Evolutionary conservation across 1,140 invertebrate genomes (phyloP), one percentile per base, ranked within the genome.

Genomic region (Bombyx mandarina): DNA sequence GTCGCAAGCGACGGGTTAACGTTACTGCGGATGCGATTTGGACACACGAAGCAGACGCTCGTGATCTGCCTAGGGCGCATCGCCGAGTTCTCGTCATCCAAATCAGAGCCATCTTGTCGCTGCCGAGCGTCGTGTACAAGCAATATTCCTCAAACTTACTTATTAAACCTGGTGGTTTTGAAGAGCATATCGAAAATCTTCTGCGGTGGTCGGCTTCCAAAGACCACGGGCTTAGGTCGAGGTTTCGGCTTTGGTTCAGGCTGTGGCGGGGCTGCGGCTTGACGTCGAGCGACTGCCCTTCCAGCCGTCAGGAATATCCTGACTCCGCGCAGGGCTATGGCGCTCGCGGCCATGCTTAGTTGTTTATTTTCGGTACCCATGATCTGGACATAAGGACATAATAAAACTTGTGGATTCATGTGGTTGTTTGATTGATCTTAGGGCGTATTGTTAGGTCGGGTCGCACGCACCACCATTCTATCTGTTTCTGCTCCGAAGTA

Each of bases 321-420:
- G 0, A 82, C 77, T 0, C 82, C 78, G 3, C 75, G 73, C 22
- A 86, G 61, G 10, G 79, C 82, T 43, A 86, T 82, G 10, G 77
- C 77, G 45, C 75, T 82, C 3, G 82, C 80, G 7, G 77, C 76
- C 71, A 86, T 79, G 56, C 82, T 86, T n/a, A 86, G 60, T 47
- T 81, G 79, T 43, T 65, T 77, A 58, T 48, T 67, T 45, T 48
- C 54, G 56, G 52, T 60, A 54, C 73, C 56, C 75, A 78, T 77
- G 58, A 22, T 60, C 63, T 69, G 54, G 7, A 49, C 26, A 43
- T 3, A 18, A 54, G 12, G 26, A 0, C 0, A 35, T 35, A 2
- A 35, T 35, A 35, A 35, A 35, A 5, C 26, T 35, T 35, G 26
- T 35, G 26, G 26, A 35, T 35, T 35, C 0, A 35, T 35, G 0